Evolutionary conservation across 1,140 invertebrate genomes (phyloP).

Genomic region (Drosophila neocordata): DNA sequence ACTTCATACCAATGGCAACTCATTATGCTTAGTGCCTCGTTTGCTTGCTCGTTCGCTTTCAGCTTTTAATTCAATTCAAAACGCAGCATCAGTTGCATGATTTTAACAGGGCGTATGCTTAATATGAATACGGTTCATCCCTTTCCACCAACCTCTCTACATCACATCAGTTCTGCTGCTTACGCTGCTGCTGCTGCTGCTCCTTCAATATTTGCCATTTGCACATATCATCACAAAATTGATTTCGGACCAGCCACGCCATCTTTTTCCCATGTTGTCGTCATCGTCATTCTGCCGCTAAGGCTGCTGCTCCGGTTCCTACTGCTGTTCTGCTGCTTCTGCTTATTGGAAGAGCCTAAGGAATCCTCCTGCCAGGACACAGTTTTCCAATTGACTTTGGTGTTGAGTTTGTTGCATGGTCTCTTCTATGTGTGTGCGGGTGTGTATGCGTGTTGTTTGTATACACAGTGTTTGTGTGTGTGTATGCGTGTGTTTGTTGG

Average conservation of each 20-base stretch:
- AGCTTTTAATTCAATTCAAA: slow-evolving; percentile 61
- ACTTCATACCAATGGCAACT: slow-evolving; percentile 42
- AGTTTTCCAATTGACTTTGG: slow-evolving; percentile 27
- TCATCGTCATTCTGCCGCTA: neutral
- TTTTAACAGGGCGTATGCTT: slow-evolving; percentile 37
- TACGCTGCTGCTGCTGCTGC: slow-evolving; percentile 19
- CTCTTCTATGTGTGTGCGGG: neutral
- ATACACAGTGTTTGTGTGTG: slow-evolving; percentile 14
- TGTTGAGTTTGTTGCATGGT: slow-evolving; percentile 10
- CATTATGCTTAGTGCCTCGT: slow-evolving; percentile 60
- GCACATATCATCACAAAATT: slow-evolving; percentile 47
- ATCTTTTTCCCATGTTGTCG: slow-evolving; percentile 5
- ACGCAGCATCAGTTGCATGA: slow-evolving; percentile 27
- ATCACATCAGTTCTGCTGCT: too few species aligned
- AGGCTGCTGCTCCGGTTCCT: neutral
- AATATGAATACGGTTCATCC: slow-evolving; percentile 19
- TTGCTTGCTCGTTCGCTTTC: slow-evolving; percentile 30
- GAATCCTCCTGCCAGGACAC: neutral
- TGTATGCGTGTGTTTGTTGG: slow-evolving; percentile 43
- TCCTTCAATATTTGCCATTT: slow-evolving; percentile 48
- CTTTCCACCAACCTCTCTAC: neutral
- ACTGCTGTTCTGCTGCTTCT: neutral
- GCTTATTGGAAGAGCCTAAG: slow-evolving; percentile 6
- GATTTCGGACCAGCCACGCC: slow-evolving; percentile 33
- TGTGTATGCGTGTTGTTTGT: slow-evolving; percentile 13